Percentiles rank a stretch among this genome's conserved stretches.
phyloP scores from a whole-genome alignment of 2,797 vertebrate genomes.

The Danio aesculapii region DNA sequence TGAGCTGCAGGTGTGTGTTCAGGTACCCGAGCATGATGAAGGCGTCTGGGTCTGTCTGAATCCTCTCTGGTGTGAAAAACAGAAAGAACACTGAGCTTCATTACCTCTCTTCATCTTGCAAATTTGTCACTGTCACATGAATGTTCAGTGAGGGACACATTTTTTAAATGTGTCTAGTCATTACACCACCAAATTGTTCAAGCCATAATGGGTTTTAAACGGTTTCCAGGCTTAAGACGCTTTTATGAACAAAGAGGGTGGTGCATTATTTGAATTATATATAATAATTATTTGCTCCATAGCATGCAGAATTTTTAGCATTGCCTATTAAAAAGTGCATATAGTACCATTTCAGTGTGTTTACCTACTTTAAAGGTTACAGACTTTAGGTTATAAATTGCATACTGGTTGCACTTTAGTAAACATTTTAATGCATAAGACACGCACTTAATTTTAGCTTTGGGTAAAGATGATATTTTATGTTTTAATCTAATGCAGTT shows the following conservation, averaged over 20 bases:
- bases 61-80: conserved; percentile 83
- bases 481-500: background rate
- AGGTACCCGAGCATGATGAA: conserved; percentile 95
- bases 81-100: background rate
- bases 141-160: background rate
- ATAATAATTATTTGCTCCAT: background rate
- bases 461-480: background rate
- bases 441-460: background rate
- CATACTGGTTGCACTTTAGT: background rate
- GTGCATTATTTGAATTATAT: no score
- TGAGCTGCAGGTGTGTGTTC: conserved; percentile 89
- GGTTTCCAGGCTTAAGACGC: background rate
- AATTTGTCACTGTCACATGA: background rate
- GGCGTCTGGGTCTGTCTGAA: conserved; percentile 86
- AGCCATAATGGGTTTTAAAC: background rate
- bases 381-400: background rate
- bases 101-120: background rate
- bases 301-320: background rate
- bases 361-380: background rate
- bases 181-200: background rate
- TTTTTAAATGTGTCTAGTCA: background rate
- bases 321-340: background rate
- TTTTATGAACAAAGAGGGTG: background rate
- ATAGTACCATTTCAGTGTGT: background rate
- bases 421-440: background rate